Evolutionary conservation across 1,140 invertebrate species (phyloP).

Genomic region (Bombus haemorrhoidalis): DNA sequence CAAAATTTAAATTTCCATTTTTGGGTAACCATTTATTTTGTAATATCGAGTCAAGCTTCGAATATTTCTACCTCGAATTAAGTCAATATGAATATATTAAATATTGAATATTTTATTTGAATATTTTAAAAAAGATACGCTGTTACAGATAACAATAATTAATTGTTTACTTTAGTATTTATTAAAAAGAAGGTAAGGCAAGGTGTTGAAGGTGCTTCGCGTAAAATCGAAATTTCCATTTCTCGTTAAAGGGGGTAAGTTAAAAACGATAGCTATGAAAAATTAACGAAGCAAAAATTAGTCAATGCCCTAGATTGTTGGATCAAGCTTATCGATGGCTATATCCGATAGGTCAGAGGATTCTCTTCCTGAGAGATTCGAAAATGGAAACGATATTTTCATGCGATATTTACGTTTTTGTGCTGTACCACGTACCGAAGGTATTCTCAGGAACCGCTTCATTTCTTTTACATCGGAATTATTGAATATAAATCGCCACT

Average conservation of each 20-base stretch:
- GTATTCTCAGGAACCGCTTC: not conserved
- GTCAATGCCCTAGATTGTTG: not conserved
- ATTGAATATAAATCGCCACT: not conserved
- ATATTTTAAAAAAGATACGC: too few relatives aligned
- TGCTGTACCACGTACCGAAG: not conserved
- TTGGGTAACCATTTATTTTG: not conserved
- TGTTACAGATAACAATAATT: too few relatives aligned
- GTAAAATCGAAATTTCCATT: not conserved
- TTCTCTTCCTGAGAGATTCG: not conserved
- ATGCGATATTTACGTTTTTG: not conserved
- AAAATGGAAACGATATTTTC: not conserved
- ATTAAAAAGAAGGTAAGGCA: too few relatives aligned
- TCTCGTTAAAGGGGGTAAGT: not conserved
- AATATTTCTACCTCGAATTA: too few relatives aligned
- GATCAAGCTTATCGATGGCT: not conserved
- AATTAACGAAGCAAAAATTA: not conserved
- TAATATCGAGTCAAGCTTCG: not conserved
- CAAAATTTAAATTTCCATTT: not conserved
- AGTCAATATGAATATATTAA: too few relatives aligned
- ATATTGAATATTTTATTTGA: too few relatives aligned
- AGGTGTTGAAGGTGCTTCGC: not conserved
- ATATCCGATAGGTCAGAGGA: not conserved
- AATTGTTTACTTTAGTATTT: too few relatives aligned
- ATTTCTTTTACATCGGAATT: not conserved
- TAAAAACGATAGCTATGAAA: not conserved